Conservation (phyloP, 2,797 vertebrate species). For the Scolopax rusticola region DNA sequence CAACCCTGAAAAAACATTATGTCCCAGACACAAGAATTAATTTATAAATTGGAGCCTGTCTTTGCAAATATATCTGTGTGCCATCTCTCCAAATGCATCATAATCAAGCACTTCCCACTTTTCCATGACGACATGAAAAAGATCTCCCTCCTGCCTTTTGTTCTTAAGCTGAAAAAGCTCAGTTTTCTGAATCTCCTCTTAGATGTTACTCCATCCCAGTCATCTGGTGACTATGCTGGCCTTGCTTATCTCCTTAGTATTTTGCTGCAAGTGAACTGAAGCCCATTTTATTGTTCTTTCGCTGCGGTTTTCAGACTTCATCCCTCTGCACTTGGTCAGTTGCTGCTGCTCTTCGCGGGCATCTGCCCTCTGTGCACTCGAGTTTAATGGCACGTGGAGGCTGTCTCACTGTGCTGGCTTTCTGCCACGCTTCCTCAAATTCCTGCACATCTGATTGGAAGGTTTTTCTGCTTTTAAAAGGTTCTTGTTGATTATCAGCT, state of each 20-base stretch:
- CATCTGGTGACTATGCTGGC: not conserved
- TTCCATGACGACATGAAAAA: not conserved
- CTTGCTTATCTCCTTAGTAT: not conserved
- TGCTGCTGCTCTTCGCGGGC: not conserved
- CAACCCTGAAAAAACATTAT: not conserved
- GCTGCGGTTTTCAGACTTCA: not conserved
- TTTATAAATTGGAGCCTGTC: constrained; percentile 6
- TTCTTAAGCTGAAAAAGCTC: not conserved
- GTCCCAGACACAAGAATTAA: not conserved
- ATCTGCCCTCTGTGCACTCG: not conserved
- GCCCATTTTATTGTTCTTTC: not conserved
- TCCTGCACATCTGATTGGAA: not conserved
- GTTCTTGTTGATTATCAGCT: not conserved
- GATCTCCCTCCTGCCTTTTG: not conserved
- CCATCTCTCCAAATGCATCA: not conserved
- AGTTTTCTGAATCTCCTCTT: not conserved
- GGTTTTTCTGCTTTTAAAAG: not conserved
- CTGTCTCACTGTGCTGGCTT: not conserved
- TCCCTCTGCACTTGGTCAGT: not conserved
- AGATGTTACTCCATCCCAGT: not conserved
- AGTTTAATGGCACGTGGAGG: no score
- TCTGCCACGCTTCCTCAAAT: not conserved
- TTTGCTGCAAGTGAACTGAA: not conserved
- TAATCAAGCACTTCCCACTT: constrained; percentile 6
- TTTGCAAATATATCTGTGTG: not conserved